Base-by-base conservation (phyloP, 1,140 invertebrate species). In the Leptinotarsa undecemlineata region DNA sequence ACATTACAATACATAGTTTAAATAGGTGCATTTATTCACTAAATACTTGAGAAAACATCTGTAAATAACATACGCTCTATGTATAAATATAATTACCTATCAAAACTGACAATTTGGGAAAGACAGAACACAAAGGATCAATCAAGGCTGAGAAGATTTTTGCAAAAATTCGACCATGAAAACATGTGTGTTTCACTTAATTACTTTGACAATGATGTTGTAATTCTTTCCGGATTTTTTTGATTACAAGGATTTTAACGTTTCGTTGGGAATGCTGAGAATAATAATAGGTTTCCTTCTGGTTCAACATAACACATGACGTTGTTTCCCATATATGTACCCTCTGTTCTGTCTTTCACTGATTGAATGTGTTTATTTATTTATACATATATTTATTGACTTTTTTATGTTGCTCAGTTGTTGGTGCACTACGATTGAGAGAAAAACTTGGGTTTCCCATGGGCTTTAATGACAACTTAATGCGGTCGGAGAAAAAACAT, bases 341-440 rank as follows among this genome's bases (percentile, higher is more conserved):
- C 51, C 51, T 57, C 51, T 57, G 51, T 57, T 19, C 4, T 19
- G 51, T 57, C 51, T 14, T 57, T 19, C 51, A 57, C n/a, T 19
- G 51, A 57, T 15, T 57, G 51, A 57, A 57, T 57, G 51, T 57
- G 51, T 57, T 57, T 8, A 57, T 57, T 57, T 57, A 57, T 57
- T 57, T 57, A 57, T 57, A 57, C 51, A 57, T 57, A 57, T 57
- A 57, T 57, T 57, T 57, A 57, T 57, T 57, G 51, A 19, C 51
- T 57, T 57, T 42, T 42, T 57, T n/a, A 57, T 17, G 51, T 11
- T 42, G 51, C 51, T 57, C n/a, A 5, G 17, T 57, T 57, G 51
- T 57, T 57, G 51, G 51, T 57, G 15, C 51, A 57, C 13, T 17
- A 57, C 51, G 51, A n/a, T 15, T 57, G 51, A 57, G 51, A 57